Conservation (phyloP, 1,140 invertebrate genomes). For the Drosophila ironensis region DNA sequence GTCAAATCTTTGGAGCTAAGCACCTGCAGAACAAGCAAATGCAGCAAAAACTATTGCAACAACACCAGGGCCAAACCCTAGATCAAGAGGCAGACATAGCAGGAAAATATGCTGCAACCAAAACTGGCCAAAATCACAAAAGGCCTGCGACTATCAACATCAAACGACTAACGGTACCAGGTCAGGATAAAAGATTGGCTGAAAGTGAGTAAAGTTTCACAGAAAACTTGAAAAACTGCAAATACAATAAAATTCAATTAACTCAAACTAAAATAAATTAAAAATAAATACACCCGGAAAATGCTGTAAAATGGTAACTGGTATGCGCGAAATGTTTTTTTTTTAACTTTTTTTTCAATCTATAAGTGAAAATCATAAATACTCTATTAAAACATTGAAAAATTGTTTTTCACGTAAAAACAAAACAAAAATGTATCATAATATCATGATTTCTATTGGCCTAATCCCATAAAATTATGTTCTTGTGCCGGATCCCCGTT, state of each 20-base stretch:
- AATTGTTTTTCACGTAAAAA: slow-evolving; percentile 3
- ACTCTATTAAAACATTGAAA: too few relatives aligned
- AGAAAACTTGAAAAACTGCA: slow-evolving; percentile 55
- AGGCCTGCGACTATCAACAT: slow-evolving; percentile 72
- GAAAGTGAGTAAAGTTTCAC: slow-evolving; percentile 81
- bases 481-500: slow-evolving; percentile 52
- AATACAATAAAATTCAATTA: slow-evolving; percentile 46
- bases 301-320: slow-evolving; percentile 75
- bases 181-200: slow-evolving; percentile 81
- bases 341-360: slow-evolving; percentile 67
- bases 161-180: slow-evolving; percentile 79
- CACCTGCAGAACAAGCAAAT: slow-evolving; percentile 75
- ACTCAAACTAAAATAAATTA: slow-evolving; percentile 31
- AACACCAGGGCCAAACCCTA: slow-evolving; percentile 25
- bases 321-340: slow-evolving; percentile 75
- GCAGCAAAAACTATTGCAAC: slow-evolving; percentile 58
- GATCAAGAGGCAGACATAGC: slow-evolving; percentile 17
- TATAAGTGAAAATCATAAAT: background rate
- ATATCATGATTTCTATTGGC: too few relatives aligned
- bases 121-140: slow-evolving; percentile 42
- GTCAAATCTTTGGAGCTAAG: slow-evolving; percentile 70
- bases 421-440: too few relatives aligned
- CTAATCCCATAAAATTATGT: slow-evolving; percentile 17
- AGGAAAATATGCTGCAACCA: slow-evolving; percentile 13
- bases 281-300: slow-evolving; percentile 57